A percentile compares a stretch with the other conserved stretches of the same genome.
phyloP scores from a whole-genome alignment of 2,113 vertebrate genomes.

The Anguilla rostrata region DNA sequence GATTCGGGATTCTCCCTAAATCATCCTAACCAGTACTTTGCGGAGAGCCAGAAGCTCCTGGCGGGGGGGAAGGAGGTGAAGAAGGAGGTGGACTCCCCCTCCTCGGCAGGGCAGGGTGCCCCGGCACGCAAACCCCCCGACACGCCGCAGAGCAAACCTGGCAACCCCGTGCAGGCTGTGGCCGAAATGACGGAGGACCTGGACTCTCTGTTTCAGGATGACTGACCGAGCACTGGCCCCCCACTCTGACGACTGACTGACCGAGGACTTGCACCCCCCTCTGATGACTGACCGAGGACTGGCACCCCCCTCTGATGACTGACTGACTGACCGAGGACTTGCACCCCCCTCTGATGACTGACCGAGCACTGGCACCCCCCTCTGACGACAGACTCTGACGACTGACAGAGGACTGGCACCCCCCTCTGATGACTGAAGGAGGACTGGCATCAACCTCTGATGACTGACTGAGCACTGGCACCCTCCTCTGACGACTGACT shows the following conservation, averaged over 20 bases:
- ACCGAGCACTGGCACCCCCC: no score
- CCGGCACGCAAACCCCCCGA: conserved; percentile 17
- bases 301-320: no score
- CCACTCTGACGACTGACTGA: no score
- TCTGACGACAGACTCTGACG: no score
- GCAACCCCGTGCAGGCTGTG: conserved; percentile 45
- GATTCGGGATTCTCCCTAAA: conserved; percentile 87
- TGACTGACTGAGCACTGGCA: conserved; percentile 36
- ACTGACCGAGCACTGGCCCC: conserved; percentile 33
- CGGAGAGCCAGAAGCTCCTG: conserved; percentile 81
- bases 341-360: no score
- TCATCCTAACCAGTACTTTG: conserved; percentile 97
- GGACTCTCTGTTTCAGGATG: conserved; percentile 76
- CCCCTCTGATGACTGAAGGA: no score
- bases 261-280: no score
- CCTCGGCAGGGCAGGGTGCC: conserved; percentile 51
- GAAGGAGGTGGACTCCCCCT: conserved; percentile 75
- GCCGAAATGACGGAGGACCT: conserved; percentile 74
- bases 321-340: no score
- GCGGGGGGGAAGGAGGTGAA: conserved; percentile 76
- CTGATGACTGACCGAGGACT: no score
- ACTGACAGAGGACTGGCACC: no score
- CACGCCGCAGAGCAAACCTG: conserved; percentile 39
- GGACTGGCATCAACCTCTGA: no score
- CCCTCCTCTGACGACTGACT: no score